Evolutionary conservation across 2,888 invertebrate species (phyloP).

Genomic region (Scaptomyza parva): DNA sequence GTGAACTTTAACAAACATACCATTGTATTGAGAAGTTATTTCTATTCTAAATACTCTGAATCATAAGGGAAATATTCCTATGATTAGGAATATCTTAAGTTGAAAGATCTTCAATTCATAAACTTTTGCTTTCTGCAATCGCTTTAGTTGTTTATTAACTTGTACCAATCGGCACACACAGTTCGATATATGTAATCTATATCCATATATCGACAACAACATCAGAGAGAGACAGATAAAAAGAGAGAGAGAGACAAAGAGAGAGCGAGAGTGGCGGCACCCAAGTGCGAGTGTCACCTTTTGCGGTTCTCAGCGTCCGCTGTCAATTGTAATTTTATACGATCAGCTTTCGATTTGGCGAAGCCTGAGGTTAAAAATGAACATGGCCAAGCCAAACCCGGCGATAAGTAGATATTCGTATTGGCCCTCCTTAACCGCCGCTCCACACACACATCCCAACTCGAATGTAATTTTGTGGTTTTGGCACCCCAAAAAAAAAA

Average conservation of each 20-base stretch:
- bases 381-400: constrained; percentile 69
- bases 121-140: constrained; percentile 50
- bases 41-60: too few species aligned
- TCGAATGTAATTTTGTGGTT: constrained; percentile 77
- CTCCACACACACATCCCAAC: constrained; percentile 24
- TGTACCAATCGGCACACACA: constrained; percentile 53
- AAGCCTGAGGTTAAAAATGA: constrained; percentile 80
- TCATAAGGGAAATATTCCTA: too few species aligned
- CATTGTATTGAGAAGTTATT: too few species aligned
- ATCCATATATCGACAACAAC: constrained; percentile 53
- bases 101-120: not conserved
- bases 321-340: constrained; percentile 79
- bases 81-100: not conserved
- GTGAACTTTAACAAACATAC: too few species aligned
- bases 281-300: constrained; percentile 72
- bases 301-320: constrained; percentile 73
- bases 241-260: constrained; percentile 24
- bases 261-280: constrained; percentile 51
- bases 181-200: constrained; percentile 63
- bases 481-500: constrained; percentile 49
- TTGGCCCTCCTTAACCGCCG: constrained; percentile 28
- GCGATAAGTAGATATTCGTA: constrained; percentile 76
- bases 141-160: constrained; percentile 39
- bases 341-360: constrained; percentile 79
- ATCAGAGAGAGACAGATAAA: constrained; percentile 11